Evolutionary conservation across 2,888 invertebrate species (phyloP).

Genomic region (Arrhopalites spinosus): DNA sequence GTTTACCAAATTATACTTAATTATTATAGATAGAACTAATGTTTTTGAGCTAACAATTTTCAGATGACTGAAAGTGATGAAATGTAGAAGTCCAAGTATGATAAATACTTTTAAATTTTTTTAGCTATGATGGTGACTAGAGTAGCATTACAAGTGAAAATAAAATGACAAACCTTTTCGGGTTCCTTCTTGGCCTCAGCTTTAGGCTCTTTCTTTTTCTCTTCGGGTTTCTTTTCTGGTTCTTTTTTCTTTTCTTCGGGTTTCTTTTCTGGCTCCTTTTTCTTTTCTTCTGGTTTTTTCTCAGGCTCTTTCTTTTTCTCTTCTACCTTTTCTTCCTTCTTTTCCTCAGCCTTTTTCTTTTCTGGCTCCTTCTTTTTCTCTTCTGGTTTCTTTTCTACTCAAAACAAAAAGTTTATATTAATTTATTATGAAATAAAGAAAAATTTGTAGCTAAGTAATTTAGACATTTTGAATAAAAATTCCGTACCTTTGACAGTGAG

Average conservation of each 20-base stretch:
- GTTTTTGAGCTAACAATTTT: too few species aligned
- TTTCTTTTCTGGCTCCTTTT: constrained; percentile 40
- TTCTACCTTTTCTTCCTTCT: constrained; percentile 60
- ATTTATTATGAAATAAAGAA: background rate
- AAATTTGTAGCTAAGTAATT: too few species aligned
- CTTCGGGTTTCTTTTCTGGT: constrained; percentile 52
- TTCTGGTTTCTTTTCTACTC: constrained; percentile 38
- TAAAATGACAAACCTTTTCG: too few species aligned
- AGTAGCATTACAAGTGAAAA: too few species aligned
- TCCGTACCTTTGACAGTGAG: constrained; percentile 72
- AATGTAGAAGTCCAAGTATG: too few species aligned
- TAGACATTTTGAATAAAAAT: too few species aligned
- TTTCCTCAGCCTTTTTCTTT: constrained; percentile 61
- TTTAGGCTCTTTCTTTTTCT: constrained; percentile 54
- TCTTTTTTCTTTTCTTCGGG: constrained; percentile 58
- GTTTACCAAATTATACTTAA: too few species aligned
- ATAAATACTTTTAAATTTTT: too few species aligned
- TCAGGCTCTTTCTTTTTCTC: constrained; percentile 57
- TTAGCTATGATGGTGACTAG: too few species aligned
- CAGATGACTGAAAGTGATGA: too few species aligned
- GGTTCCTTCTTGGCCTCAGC: constrained; percentile 46
- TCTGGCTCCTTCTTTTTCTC: constrained; percentile 55
- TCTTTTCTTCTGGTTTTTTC: constrained; percentile 50
- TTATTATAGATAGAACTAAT: too few species aligned
- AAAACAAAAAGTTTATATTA: background rate